phyloP scores from a whole-genome alignment of 2,113 vertebrate species.

The Pseudorectes ferrugineus region DNA sequence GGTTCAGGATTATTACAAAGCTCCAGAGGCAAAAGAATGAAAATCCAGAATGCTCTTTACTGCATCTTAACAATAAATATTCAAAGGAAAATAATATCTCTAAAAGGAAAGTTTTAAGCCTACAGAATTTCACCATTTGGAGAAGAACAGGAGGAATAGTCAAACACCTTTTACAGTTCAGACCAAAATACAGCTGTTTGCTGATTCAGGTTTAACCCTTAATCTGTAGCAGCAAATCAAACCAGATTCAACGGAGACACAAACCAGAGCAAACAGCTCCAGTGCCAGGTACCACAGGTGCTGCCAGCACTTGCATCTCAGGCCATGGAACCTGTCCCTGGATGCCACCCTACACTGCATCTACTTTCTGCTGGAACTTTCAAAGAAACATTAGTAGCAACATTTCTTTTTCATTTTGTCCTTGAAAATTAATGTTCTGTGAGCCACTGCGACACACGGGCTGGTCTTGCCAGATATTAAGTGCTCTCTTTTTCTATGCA shows the following conservation, averaged over 20 bases:
- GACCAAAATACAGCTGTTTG: neutral
- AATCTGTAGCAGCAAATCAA: neutral
- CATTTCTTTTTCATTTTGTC: neutral
- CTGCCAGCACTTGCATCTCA: neutral
- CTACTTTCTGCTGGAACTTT: neutral
- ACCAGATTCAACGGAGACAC: rapidly evolving
- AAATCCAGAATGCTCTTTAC: neutral
- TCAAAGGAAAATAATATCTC: neutral
- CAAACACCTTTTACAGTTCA: neutral
- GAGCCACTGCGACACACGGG: neutral
- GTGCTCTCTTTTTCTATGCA: neutral
- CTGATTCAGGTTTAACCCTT: neutral
- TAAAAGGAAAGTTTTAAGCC: neutral
- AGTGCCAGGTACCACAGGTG: rapidly evolving
- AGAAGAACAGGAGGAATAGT: neutral
- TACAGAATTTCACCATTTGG: neutral
- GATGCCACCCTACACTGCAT: neutral
- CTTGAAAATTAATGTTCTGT: neutral
- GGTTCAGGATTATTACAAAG: neutral
- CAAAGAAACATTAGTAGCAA: neutral
- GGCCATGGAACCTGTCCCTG: neutral
- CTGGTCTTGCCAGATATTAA: conserved; percentile 25
- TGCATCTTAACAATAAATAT: neutral
- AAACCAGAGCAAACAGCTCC: neutral
- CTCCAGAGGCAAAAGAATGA: neutral